phyloP scores from a whole-genome alignment of 2,888 invertebrate genomes.

The Ophioninae sp. region DNA sequence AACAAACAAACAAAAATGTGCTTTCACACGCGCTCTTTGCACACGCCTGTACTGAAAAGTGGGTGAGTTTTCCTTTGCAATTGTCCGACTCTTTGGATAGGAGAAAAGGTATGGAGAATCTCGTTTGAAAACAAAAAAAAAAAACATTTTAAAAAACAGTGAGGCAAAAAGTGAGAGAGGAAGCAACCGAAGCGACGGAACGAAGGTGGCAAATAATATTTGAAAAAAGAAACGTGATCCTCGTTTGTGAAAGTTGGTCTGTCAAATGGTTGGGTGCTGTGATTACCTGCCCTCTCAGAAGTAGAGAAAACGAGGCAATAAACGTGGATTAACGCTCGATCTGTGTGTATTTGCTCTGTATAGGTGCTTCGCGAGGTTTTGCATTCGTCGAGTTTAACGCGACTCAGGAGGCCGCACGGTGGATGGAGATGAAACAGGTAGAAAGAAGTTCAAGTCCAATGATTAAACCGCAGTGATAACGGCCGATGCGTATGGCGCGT shows the following conservation, averaged over 20 bases:
- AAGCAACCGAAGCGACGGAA: slow-evolving; percentile 68
- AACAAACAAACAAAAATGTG: background rate
- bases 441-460: slow-evolving; percentile 77
- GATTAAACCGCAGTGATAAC: slow-evolving; percentile 74
- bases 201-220: slow-evolving; percentile 57
- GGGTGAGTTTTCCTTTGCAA: slow-evolving; percentile 17
- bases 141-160: background rate
- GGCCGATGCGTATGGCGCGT: slow-evolving; percentile 77
- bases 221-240: slow-evolving; percentile 68
- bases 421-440: slow-evolving; percentile 97
- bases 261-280: slow-evolving; percentile 81
- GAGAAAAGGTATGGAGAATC: slow-evolving; percentile 25
- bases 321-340: slow-evolving; percentile 81
- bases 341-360: slow-evolving; percentile 87
- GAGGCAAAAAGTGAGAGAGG: background rate
- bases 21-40: slow-evolving; percentile 17
- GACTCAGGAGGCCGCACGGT: slow-evolving; percentile 92
- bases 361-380: slow-evolving; percentile 92
- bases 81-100: slow-evolving; percentile 32
- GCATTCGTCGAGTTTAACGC: slow-evolving; percentile 95
- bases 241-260: slow-evolving; percentile 73
- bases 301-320: slow-evolving; percentile 79
- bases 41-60: slow-evolving; percentile 6
- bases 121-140: slow-evolving; percentile 37
- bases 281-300: slow-evolving; percentile 81